Evolutionary conservation across 2,113 vertebrate genomes (phyloP).

Genomic region (Phylloscopus whistleri): DNA sequence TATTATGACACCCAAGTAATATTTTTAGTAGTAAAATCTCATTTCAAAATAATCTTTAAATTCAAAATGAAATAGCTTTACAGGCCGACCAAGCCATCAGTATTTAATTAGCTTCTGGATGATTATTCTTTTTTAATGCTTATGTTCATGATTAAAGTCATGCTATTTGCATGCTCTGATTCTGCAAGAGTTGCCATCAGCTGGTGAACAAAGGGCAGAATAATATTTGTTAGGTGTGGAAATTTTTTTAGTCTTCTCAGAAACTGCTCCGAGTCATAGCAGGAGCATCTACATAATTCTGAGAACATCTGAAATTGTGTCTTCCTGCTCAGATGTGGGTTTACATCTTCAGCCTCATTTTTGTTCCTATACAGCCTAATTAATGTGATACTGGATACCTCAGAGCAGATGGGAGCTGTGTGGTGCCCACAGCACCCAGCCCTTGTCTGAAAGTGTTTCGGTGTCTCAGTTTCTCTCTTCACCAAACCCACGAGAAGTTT

Average conservation of each 20-base stretch:
- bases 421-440: background rate
- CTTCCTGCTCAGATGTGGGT: background rate
- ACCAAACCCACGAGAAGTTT: background rate
- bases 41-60: conserved; percentile 20
- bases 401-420: background rate
- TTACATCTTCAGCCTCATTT: background rate
- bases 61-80: background rate
- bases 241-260: conserved; percentile 29
- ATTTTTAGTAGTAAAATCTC: background rate
- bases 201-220: background rate
- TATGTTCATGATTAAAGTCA: conserved; percentile 12
- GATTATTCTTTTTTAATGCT: conserved; percentile 8
- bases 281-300: background rate
- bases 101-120: conserved; percentile 32
- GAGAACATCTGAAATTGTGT: background rate
- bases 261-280: conserved; percentile 8
- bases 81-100: background rate
- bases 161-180: conserved; percentile 14
- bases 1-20: background rate
- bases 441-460: background rate
- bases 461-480: background rate
- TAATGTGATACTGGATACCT: background rate
- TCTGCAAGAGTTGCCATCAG: background rate
- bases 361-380: background rate
- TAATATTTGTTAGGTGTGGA: background rate